Evolutionary conservation across 2,113 vertebrate species (phyloP), one percentile per base, ranked within the genome.

Genomic region (Paramisgurnus dabryanus): DNA sequence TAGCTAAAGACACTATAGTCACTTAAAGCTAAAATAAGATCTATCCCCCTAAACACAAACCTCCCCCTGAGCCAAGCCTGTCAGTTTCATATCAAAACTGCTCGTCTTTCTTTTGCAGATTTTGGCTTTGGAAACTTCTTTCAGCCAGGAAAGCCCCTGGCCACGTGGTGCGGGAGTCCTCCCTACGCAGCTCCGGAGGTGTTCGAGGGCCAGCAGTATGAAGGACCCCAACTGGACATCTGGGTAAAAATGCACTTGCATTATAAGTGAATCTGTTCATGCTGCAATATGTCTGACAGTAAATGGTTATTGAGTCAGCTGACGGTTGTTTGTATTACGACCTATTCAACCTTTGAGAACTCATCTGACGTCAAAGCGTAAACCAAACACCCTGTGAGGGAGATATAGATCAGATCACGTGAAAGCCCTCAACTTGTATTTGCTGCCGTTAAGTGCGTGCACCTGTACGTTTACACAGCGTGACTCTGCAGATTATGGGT

Each of bases 91-190:
- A 69, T 60, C 53, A 34, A 58, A 58, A 18, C 17, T 7, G 55
- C 34, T 43, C 18, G 7, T 73, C 66, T 80, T 7, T 64, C 8
- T 57, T 39, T 55, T 89, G 76, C 90, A 99, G 98, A 99, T 92
- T 99, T 99, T 89, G 98, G 98, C 80, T 99, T 99, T 86, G 97
- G 96, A 77, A 99, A 99, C 89, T 99, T 99, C 93, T 99, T 97
- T 88, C 94, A 96, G 91, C 94, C 90, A 0, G 98, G 97, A 12
- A 95, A 98, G 88, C 95, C 96, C 72, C 89, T 99, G 87, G 93
- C 94, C 1, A 99, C 98, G 0, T 99, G 97, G 97, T 99, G 98
- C 68, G 98, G 97, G 76, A 99, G 98, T 88, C 98, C 98, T 5
- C 97, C 97, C 0, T 99, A 99, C 0, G 97, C 98, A 58, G 98